Percentiles rank a stretch among this genome's conserved stretches.
These are phyloP conservation scores for Platypus cylindrus DNA, from an alignment of 2,888 invertebrate genomes.

Conservation along the genomic window DNA sequence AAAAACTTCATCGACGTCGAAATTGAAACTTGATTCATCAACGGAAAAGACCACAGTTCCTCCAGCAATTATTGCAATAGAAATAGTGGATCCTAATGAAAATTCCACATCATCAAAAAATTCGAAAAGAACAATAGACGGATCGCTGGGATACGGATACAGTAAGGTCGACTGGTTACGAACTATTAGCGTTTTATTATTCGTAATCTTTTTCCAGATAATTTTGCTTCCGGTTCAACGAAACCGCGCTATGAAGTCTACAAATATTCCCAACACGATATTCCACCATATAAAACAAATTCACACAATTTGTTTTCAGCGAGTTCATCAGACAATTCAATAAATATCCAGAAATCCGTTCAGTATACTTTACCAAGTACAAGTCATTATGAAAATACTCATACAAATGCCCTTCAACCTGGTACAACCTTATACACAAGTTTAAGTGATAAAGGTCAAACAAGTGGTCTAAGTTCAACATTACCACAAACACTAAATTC, in stretches of 20 bases:
- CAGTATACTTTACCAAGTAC: slow-evolving; percentile 22
- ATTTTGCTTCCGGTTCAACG: slow-evolving; percentile 30
- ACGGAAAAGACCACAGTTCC: slow-evolving; percentile 19
- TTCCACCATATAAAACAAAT: slow-evolving; percentile 32
- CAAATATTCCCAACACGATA: slow-evolving; percentile 57
- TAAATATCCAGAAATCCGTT: slow-evolving; percentile 24
- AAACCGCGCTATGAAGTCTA: slow-evolving; percentile 49
- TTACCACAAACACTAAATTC: slow-evolving; percentile 36
- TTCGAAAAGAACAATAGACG: slow-evolving; percentile 60
- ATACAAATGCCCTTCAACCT: slow-evolving; percentile 18
- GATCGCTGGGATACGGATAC: slow-evolving; percentile 57
- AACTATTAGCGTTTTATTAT: background rate
- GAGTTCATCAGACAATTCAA: slow-evolving; percentile 4
- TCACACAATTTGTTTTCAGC: background rate
- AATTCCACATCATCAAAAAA: slow-evolving; percentile 32
- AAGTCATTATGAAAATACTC: slow-evolving; percentile 7
- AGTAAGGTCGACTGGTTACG: slow-evolving; percentile 25
- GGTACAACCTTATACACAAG: slow-evolving; percentile 30
- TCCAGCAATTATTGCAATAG: slow-evolving; percentile 48
- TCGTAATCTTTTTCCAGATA: too few species aligned
- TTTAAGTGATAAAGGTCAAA: slow-evolving; percentile 32
- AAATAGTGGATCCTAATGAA: slow-evolving; percentile 45
- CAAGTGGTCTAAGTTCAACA: slow-evolving; percentile 39
- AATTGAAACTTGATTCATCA: too few species aligned
- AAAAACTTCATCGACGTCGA: too few species aligned